These are phyloP conservation scores for Rhopalosiphum maidis DNA, from an alignment of 1,140 invertebrate species.

Conservation along the genomic window DNA sequence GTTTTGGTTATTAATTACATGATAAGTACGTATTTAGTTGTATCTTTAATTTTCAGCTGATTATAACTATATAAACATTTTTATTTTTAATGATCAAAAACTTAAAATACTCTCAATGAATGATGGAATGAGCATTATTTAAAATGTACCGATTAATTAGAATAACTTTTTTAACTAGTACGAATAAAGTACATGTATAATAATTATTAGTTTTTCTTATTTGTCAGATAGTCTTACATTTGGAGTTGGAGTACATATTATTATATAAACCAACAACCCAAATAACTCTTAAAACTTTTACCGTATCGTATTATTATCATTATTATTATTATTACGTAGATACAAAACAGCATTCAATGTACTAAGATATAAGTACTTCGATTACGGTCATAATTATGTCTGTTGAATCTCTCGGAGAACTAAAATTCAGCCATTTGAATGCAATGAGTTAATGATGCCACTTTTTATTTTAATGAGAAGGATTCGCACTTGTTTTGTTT, in stretches of 20 bases:
- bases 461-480: constrained; percentile 39
- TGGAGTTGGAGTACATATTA: constrained; percentile 16
- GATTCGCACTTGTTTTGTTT: not conserved
- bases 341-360: not conserved
- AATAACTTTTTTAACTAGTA: constrained; percentile 24
- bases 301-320: constrained; percentile 25
- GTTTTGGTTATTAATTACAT: not conserved
- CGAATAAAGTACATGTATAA: not conserved
- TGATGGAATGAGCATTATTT: not conserved
- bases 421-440: not conserved
- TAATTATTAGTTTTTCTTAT: constrained; percentile 20
- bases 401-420: not conserved
- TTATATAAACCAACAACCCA: not conserved
- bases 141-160: constrained; percentile 15
- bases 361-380: constrained; percentile 16
- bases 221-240: constrained; percentile 27
- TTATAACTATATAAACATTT: not conserved
- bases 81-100: constrained; percentile 16
- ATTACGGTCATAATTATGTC: constrained; percentile 25
- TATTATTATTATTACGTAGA: not conserved
- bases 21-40: not conserved
- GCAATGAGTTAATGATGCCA: not conserved
- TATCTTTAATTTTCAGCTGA: not conserved
- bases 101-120: not conserved
- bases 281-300: constrained; percentile 49